These are phyloP conservation scores for Prionchulus punctatus DNA, from an alignment of 2,888 invertebrate genomes.

Conservation along the genomic window DNA sequence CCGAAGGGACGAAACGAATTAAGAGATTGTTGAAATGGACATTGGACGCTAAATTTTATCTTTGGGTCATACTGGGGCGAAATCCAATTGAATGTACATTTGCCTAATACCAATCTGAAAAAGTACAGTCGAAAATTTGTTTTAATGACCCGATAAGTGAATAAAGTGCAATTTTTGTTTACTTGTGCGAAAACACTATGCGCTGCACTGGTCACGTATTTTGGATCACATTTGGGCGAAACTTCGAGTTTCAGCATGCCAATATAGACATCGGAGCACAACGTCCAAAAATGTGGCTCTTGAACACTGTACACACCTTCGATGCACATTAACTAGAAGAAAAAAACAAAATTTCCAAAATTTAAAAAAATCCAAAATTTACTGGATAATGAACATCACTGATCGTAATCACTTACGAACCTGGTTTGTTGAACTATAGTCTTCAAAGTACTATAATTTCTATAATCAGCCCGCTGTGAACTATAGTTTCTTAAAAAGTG, in stretches of 20 bases:
- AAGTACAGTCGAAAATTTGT: constrained; percentile 6
- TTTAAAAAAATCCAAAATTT: too few relatives aligned
- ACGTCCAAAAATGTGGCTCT: constrained; percentile 94
- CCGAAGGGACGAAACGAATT: too few relatives aligned
- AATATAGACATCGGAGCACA: constrained; percentile 79
- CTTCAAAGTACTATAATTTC: too few relatives aligned
- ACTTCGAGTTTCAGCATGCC: constrained; percentile 88
- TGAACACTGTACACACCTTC: constrained; percentile 41
- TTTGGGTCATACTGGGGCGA: constrained; percentile 56
- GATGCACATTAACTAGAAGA: constrained; percentile 31
- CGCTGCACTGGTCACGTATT: constrained; percentile 77
- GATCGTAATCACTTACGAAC: too few relatives aligned
- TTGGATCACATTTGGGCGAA: constrained; percentile 73
- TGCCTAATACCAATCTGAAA: constrained; percentile 62
- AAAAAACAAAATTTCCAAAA: too few relatives aligned
- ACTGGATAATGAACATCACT: too few relatives aligned
- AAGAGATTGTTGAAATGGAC: background rate
- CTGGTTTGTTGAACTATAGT: too few relatives aligned
- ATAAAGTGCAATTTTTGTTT: constrained; percentile 9
- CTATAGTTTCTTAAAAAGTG: background rate
- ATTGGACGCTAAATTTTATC: too few relatives aligned
- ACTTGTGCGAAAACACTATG: constrained; percentile 78
- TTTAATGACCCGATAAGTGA: too few relatives aligned
- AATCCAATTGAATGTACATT: constrained; percentile 79
- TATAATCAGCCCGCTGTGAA: too few relatives aligned